Evolutionary conservation across 2,797 vertebrate genomes (phyloP).

Genomic region (Crocidura indochinensis): DNA sequence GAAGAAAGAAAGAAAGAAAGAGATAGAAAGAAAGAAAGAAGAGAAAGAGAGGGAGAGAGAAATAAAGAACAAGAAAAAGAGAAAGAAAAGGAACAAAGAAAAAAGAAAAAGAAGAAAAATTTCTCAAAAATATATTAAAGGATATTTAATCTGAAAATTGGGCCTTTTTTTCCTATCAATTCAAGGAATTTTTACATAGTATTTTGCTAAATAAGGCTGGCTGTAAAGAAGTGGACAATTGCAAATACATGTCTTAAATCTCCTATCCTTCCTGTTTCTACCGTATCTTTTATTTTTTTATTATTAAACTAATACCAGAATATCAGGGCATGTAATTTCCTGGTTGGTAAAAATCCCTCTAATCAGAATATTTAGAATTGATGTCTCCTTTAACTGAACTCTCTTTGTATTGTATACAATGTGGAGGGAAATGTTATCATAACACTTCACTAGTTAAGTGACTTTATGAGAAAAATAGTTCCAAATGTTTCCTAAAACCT

Average conservation of each 20-base stretch:
- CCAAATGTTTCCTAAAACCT: slow-evolving; percentile 97
- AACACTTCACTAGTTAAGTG: slow-evolving; percentile 97
- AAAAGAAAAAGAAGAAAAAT: slow-evolving; percentile 68
- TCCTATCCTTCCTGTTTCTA: slow-evolving; percentile 75
- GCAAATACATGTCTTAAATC: slow-evolving; percentile 78
- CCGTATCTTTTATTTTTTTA: slow-evolving; percentile 65
- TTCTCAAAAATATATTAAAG: slow-evolving; percentile 47
- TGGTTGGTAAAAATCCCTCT: slow-evolving; percentile 86
- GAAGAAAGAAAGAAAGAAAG: slow-evolving; percentile 58
- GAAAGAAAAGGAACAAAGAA: too few relatives aligned
- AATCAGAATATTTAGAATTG: slow-evolving; percentile 87
- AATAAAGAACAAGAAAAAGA: too few relatives aligned
- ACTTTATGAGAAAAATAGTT: slow-evolving; percentile 98
- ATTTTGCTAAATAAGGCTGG: slow-evolving; percentile 74
- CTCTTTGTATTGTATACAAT: slow-evolving; percentile 85
- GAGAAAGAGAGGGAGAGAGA: too few relatives aligned
- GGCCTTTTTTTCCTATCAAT: slow-evolving; percentile 57
- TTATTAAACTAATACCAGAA: slow-evolving; percentile 88
- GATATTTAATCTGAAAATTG: slow-evolving; percentile 70
- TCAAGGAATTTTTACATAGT: slow-evolving; percentile 32
- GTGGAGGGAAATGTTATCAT: slow-evolving; percentile 94
- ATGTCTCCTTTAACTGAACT: slow-evolving; percentile 87
- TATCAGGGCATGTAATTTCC: slow-evolving; percentile 87
- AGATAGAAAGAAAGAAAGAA: too few relatives aligned
- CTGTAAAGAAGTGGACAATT: slow-evolving; percentile 75